Conservation (phyloP, 1,140 invertebrate species). For the Calosoma granatense region DNA sequence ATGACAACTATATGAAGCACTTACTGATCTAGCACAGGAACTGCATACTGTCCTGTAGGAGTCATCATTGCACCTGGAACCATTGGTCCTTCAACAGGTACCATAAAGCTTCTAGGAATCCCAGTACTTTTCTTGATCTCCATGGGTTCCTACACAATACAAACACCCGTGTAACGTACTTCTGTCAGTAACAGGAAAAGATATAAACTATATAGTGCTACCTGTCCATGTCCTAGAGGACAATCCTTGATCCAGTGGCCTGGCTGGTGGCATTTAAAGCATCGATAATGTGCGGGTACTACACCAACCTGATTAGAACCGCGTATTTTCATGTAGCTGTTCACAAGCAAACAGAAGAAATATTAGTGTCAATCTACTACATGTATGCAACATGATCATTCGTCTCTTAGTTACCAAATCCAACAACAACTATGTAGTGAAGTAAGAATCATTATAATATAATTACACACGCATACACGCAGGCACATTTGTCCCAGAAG, state of each 20-base stretch:
- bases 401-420: too few species aligned
- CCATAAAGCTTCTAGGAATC: slow-evolving; percentile 96
- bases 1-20: slow-evolving; percentile 33
- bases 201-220: slow-evolving; percentile 30
- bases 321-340: slow-evolving; percentile 77
- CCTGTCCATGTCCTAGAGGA: slow-evolving; percentile 51
- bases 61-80: slow-evolving; percentile 89
- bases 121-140: slow-evolving; percentile 91
- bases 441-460: too few species aligned
- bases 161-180: slow-evolving; percentile 11
- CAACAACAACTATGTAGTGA: too few species aligned
- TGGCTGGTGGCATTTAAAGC: slow-evolving; percentile 83
- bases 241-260: slow-evolving; percentile 97
- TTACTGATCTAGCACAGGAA: slow-evolving; percentile 85
- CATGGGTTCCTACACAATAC: slow-evolving; percentile 45
- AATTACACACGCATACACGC: too few species aligned
- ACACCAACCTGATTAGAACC: slow-evolving; percentile 78
- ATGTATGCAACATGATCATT: too few species aligned
- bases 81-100: slow-evolving; percentile 78
- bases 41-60: slow-evolving; percentile 82
- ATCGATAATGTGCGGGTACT: slow-evolving; percentile 81
- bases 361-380: too few species aligned
- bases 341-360: too few species aligned
- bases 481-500: too few species aligned
- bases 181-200: slow-evolving; percentile 7